Evolutionary conservation across 2,888 invertebrate species (phyloP).

Genomic region (Tipula confusa): DNA sequence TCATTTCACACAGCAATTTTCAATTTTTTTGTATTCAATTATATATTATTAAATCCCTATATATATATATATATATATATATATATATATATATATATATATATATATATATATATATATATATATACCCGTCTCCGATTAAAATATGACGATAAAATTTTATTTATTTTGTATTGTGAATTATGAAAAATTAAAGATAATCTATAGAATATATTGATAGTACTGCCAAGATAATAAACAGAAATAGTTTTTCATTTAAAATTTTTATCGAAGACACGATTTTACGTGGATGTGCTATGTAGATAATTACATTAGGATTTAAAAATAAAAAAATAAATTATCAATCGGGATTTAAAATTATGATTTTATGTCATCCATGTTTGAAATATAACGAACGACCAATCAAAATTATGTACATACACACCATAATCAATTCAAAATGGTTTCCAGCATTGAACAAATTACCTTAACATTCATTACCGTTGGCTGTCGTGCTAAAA

Average conservation of each 20-base stretch:
- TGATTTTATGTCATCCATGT: not conserved
- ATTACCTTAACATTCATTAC: conserved; percentile 7
- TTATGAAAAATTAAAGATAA: not conserved
- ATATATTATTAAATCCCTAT: not conserved
- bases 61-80: too few species aligned
- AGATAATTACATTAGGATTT: not conserved
- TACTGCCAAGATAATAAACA: not conserved
- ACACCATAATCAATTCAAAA: conserved; percentile 20
- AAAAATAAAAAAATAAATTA: not conserved
- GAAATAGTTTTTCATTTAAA: not conserved
- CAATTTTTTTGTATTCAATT: not conserved
- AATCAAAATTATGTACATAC: not conserved
- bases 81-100: too few species aligned
- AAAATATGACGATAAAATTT: not conserved
- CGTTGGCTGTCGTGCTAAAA: conserved; percentile 3
- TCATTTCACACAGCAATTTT: not conserved
- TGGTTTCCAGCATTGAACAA: conserved; percentile 25
- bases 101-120: too few species aligned
- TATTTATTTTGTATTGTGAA: not conserved
- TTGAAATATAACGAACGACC: not conserved
- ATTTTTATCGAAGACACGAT: not conserved
- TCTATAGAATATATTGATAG: not conserved
- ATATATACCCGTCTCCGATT: not conserved
- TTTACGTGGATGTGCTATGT: not conserved
- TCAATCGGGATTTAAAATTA: not conserved